Evolutionary conservation across 2,888 invertebrate species (phyloP), one percentile per base, ranked within the genome.

Genomic region (Cheilosia impressa): DNA sequence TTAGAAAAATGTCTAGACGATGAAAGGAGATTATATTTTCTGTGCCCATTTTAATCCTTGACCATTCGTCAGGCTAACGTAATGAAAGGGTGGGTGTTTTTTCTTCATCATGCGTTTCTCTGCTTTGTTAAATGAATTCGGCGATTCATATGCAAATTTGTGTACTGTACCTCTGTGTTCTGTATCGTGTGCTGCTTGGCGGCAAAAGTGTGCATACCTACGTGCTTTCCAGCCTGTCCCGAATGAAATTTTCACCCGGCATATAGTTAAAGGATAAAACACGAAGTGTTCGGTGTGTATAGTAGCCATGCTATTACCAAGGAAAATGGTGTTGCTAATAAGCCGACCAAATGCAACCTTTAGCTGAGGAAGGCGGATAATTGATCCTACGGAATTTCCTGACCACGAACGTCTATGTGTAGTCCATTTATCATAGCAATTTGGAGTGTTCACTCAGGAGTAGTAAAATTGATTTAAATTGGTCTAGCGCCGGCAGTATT

Each of bases 391-490:
- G 71, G 71, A 82, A 71, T 72, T 60, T 71, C 65, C 65, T 66
- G 27, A 43, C 66, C 69, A 77, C 71, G 71, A 65, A 82, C 45
- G 55, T 65, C 77, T 52, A 24, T 52, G 52, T 22, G 13, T 63
- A 69, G 50, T 15, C 52, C 76, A 76, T 81, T 82, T 71, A 82
- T 77, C 71, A 82, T 65, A 66, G 82, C 82, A 82, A 82, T 82
- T 82, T 82, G 60, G 53, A 47, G 71, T 82, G 77, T 82, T 71
- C 77, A 82, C 58, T 82, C 77, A 71, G 65, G 77, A 77, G 58
- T 53, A 82, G 71, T 58, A 45, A 82, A 82, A 82, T 82, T 82
- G 82, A 82, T 82, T 82, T 82, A 82, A 82, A 82, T 82, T 82
- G 77, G 69, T 58, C 63, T 50, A 58, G 71, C 60, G 71, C 52